Base-by-base conservation (phyloP, 1,140 invertebrate genomes). In the Reticulitermes speratus region DNA sequence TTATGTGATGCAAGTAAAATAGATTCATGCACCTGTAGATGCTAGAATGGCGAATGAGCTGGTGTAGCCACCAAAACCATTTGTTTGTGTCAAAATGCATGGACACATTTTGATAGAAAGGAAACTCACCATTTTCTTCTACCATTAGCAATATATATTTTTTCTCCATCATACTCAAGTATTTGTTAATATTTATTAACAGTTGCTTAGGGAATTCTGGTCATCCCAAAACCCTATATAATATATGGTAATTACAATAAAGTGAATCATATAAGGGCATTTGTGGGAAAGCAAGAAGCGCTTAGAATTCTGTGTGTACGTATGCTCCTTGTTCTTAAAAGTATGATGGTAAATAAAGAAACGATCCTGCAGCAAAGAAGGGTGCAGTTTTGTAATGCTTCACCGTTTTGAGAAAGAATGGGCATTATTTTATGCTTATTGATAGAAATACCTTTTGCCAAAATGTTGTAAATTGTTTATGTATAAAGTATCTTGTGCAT, bases 241-340 rank as follows among this genome's bases (percentile, higher is more conserved):
- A 75, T 75, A 75, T 75, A 75, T 75, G n/a, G 65, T 75, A 75
- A 75, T 75, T 16, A n/a, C 65, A 75, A 75, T 75, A 75, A 75
- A 55, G 7, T 75, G 30, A 25, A 75, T 75, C n/a, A 75, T 75
- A 25, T 75, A 75, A 75, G 65, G 65, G 65, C 65, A 75, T 75
- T 75, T 75, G 65, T 75, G 65, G 65, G 65, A 75, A 75, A 75
- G 65, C 65, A 75, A 75, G 25, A 75, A 75, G 65, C 65, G 65
- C 65, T 75, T 75, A 75, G 65, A 75, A 75, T 30, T 75, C 65
- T 75, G 25, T 75, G 65, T 75, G 65, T 75, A 75, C 65, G 65
- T 75, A 75, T 75, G 65, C n/a, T 75, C 65, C 65, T 75, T 75
- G 65, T 1, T 75, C 65, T 75, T 75, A 75, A 75, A 19, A 75